Percentiles rank a stretch among this genome's conserved stretches.
These are phyloP conservation scores for Megalopta genalis DNA, from an alignment of 1,140 invertebrate species.

Conservation along the genomic window DNA sequence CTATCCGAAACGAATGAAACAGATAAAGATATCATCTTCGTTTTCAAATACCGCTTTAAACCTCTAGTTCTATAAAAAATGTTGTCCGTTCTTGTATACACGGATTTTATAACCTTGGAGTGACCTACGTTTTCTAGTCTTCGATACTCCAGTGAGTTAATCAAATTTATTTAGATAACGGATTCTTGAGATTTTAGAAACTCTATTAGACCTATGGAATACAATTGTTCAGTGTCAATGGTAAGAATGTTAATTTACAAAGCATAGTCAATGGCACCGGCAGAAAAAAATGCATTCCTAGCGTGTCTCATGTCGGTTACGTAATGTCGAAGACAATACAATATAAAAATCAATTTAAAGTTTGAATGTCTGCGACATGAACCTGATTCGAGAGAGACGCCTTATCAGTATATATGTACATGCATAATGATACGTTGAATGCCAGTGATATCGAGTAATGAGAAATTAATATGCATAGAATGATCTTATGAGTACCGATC, in stretches of 20 bases:
- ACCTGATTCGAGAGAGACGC: not conserved
- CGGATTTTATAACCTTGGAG: not conserved
- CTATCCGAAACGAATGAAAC: not conserved
- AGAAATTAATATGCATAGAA: not conserved
- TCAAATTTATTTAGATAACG: not conserved
- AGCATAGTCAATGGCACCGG: not conserved
- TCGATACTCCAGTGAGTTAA: not conserved
- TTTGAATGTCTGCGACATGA: conserved; percentile 9
- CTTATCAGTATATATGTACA: conserved; percentile 5
- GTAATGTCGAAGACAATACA: conserved; percentile 27
- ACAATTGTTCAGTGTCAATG: not conserved
- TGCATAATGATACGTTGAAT: not conserved
- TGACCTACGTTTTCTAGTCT: not conserved
- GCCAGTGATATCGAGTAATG: not conserved
- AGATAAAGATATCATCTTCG: not conserved
- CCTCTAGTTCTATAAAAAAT: too few relatives aligned
- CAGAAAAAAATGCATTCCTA: conserved; percentile 25
- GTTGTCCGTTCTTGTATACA: too few relatives aligned
- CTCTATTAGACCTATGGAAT: not conserved
- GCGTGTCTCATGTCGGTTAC: not conserved
- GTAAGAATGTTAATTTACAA: not conserved
- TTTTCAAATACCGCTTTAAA: too few relatives aligned
- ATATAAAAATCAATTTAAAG: conserved; percentile 17
- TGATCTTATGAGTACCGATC: not conserved
- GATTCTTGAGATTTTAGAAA: not conserved